These are phyloP conservation scores for Tachina fera DNA, from an alignment of 2,888 invertebrate genomes.

Conservation along the genomic window DNA sequence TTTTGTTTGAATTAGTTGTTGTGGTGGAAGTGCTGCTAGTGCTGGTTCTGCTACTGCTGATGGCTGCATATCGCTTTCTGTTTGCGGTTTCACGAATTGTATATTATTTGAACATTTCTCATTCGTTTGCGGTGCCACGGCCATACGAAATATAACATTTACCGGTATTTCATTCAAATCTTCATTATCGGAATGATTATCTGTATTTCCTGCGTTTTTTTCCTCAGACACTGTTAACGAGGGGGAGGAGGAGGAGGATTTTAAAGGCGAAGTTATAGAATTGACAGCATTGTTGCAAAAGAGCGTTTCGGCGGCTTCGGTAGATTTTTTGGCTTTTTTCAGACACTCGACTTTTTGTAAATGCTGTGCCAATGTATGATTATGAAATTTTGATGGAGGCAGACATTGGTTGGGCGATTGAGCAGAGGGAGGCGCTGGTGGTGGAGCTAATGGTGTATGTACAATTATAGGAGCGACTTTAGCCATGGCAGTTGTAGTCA, in stretches of 20 bases:
- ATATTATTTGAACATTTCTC: conserved; percentile 62
- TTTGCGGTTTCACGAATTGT: conserved; percentile 60
- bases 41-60: not conserved
- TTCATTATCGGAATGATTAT: conserved; percentile 80
- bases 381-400: conserved; percentile 82
- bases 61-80: conserved; percentile 13
- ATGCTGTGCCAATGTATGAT: conserved; percentile 81
- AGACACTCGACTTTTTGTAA: conserved; percentile 81
- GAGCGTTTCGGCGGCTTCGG: conserved; percentile 16
- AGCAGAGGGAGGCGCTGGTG: conserved; percentile 61
- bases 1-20: conserved; percentile 16
- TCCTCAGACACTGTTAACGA: conserved; percentile 61
- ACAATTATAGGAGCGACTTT: conserved; percentile 69
- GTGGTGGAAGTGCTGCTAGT: not conserved
- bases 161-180: conserved; percentile 82
- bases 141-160: conserved; percentile 81
- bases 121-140: conserved; percentile 41
- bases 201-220: conserved; percentile 35
- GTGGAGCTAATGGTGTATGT: conserved; percentile 55
- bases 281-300: conserved; percentile 25
- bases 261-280: conserved; percentile 42
- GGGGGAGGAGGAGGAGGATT: conserved; percentile 69
- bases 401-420: conserved; percentile 72
- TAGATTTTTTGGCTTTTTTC: conserved; percentile 76
- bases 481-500: conserved; percentile 64